Base-by-base conservation (phyloP, 2,888 invertebrate genomes). In the Sthenelais limicola region DNA sequence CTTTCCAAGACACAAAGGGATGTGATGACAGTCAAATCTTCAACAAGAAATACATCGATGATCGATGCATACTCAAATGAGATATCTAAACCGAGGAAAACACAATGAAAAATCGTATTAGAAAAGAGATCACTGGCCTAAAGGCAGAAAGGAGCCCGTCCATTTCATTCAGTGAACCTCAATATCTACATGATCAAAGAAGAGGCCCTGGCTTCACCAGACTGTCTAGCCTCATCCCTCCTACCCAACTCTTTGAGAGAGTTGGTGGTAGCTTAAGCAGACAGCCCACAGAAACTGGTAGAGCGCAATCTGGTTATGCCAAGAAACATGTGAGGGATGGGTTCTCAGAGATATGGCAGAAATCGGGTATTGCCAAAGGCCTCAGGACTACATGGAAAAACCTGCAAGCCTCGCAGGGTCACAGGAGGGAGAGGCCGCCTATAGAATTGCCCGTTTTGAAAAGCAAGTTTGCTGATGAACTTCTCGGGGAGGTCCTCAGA, bases 301-400 rank as follows among this genome's bases (percentile, higher is more conserved):
- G n/a, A n/a, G 18, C 15, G 56, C 56, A 15, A 2, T n/a, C 9
- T 28, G 15, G 28, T 24, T 38, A 38, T 4, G 24, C 35, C 38
- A 62, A 35, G 18, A 62, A 62, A n/a, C 62, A 24, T 1, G 38
- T 38, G 4, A 26, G 30, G 26, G 35, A 38, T 24, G 62, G 62
- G 1, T 24, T 62, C 4, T 62, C 62, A 4, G 38, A 38, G n/a
- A 9, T 62, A 12, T 62, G 62, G 62, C 62, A 62, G 62, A 15
- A 24, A 9, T 62, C 38, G 3, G 62, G 38, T 21, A 24, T 62
- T 35, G 62, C 38, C 18, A 26, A 62, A 24, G 62, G 62, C 1
- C 62, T 62, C 1, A 35, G 62, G 15, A n/a, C 24, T 24, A 62
- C 62, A 62, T 62, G 62, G 62, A 35, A 38, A 26, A 21, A 38